Percentiles rank a stretch among this genome's conserved stretches.
These are phyloP conservation scores for Drosophila mayaguana DNA, from an alignment of 2,888 invertebrate species.

Conservation along the genomic window DNA sequence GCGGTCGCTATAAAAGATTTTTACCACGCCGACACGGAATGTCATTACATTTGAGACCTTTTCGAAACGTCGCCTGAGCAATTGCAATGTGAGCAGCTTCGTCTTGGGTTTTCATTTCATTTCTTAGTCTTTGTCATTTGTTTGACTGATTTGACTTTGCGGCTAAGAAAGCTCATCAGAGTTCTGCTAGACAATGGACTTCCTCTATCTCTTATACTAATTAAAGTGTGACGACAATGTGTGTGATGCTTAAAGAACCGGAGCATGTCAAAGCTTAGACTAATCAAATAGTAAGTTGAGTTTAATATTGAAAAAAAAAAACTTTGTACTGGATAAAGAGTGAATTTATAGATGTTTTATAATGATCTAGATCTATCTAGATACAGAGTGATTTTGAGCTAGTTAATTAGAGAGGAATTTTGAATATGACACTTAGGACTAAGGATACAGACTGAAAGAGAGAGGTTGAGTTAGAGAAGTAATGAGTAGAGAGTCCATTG, in stretches of 20 bases:
- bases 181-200: conserved; percentile 29
- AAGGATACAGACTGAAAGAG: too few relatives aligned
- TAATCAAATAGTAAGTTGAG: background rate
- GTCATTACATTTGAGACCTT: conserved; percentile 57
- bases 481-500: background rate
- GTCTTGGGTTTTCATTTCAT: background rate
- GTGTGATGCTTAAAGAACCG: background rate
- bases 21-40: conserved; percentile 55
- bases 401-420: background rate
- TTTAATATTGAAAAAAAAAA: background rate
- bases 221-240: conserved; percentile 16
- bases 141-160: conserved; percentile 1
- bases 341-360: background rate
- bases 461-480: too few relatives aligned
- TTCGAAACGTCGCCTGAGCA: conserved; percentile 31
- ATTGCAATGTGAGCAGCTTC: conserved; percentile 24
- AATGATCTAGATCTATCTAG: too few relatives aligned
- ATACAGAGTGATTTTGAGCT: background rate
- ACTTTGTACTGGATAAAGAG: background rate
- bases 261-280: background rate
- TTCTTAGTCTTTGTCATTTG: conserved; percentile 33
- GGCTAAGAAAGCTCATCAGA: conserved; percentile 22
- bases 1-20: conserved; percentile 54
- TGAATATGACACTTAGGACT: background rate
- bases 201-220: conserved; percentile 25